Conservation (phyloP, 2,888 invertebrate species). For the Caenorhabditis sp. region DNA sequence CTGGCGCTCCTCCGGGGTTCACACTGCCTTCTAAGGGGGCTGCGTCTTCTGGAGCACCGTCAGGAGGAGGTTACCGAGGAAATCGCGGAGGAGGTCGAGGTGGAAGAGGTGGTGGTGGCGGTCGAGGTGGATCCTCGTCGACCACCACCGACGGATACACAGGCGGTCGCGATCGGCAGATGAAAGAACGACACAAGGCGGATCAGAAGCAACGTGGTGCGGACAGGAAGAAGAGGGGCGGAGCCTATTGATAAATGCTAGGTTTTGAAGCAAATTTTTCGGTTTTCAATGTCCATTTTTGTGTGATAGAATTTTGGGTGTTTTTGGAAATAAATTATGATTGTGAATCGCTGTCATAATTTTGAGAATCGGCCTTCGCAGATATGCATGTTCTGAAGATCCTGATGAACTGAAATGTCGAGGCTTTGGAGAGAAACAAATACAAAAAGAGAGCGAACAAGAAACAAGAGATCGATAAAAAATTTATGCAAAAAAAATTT, state of each 20-base stretch:
- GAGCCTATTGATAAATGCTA: slow-evolving; percentile 41
- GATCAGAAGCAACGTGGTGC: slow-evolving; percentile 74
- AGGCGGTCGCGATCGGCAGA: slow-evolving; percentile 73
- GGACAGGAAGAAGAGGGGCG: slow-evolving; percentile 68
- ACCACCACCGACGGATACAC: slow-evolving; percentile 62
- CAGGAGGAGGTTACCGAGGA: no score
- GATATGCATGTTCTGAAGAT: no score
- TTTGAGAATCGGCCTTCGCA: no score
- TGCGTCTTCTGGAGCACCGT: not conserved
- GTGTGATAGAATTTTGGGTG: not conserved
- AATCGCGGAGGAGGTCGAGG: slow-evolving; percentile 5
- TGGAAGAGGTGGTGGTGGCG: slow-evolving; percentile 35
- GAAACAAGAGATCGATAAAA: no score
- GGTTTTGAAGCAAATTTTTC: no score
- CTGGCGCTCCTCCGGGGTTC: slow-evolving; percentile 4
- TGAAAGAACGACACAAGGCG: slow-evolving; percentile 75
- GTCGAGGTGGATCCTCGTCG: not conserved
- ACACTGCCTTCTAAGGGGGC: slow-evolving; percentile 1
- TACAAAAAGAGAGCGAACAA: no score
- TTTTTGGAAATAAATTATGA: no score
- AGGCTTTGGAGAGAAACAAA: no score
- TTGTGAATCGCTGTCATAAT: no score
- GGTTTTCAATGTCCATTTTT: not conserved
- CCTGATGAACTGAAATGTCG: no score
- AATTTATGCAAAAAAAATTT: no score